Evolutionary conservation across 2,113 vertebrate species (phyloP).

Genomic region (Scopus umbretta): DNA sequence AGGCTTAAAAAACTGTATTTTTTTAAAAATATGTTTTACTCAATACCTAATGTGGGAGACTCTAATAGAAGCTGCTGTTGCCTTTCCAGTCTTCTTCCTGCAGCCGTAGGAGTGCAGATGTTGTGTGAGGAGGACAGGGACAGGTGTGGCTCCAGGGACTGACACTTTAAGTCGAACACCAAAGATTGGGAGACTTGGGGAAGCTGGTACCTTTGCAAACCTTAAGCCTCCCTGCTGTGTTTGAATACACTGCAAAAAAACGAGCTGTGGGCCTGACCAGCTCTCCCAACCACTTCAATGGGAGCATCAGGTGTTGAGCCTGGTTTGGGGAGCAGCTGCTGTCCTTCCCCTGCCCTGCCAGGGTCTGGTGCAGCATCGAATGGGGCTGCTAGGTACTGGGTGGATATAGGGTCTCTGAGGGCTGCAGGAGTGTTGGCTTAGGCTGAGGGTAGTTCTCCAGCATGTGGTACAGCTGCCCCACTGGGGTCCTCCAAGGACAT

Average conservation of each 20-base stretch:
- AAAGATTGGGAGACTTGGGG: neutral
- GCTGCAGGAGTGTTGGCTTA: neutral
- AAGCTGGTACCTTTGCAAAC: neutral
- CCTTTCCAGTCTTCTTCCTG: neutral
- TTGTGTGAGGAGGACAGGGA: neutral
- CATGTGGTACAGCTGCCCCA: rapidly evolving
- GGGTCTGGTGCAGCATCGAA: rapidly evolving
- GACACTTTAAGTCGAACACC: neutral
- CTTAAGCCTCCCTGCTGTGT: neutral
- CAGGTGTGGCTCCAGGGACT: neutral
- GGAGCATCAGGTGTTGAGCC: rapidly evolving
- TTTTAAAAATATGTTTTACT: neutral
- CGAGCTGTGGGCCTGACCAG: rapidly evolving
- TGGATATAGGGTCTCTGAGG: neutral
- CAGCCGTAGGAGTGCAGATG: neutral
- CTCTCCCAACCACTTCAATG: rapidly evolving
- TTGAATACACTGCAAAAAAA: neutral
- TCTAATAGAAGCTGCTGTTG: neutral
- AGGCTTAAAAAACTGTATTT: neutral
- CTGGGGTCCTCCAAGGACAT: neutral
- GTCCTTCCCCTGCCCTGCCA: neutral
- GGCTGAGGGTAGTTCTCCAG: neutral
- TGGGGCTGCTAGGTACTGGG: neutral
- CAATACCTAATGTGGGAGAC: neutral
- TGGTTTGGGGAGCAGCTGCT: neutral